A percentile compares a stretch with the other conserved stretches of the same genome.
Evolutionary conservation across 2,797 vertebrate genomes (phyloP).

Genomic region (Triplophysa yarkandensis): DNA sequence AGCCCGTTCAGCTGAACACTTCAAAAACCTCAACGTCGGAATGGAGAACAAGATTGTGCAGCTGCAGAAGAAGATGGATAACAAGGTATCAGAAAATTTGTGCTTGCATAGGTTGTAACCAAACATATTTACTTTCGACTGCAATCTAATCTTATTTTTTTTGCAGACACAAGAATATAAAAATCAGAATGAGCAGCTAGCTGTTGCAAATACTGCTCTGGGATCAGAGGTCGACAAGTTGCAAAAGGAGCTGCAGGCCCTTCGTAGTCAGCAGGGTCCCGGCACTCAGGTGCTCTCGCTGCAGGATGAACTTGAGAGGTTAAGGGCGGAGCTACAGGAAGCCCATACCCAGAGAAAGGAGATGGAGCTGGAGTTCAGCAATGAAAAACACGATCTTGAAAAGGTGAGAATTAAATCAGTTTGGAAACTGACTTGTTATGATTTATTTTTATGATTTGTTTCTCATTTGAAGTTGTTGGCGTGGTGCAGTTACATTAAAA

Average conservation of each 20-base stretch:
- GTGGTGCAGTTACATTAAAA: background rate
- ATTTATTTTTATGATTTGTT: background rate
- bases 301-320: conserved; percentile 81
- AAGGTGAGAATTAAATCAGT: conserved; percentile 76
- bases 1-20: conserved; percentile 82
- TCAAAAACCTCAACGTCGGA: conserved; percentile 91
- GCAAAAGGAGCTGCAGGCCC: conserved; percentile 81
- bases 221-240: conserved; percentile 80
- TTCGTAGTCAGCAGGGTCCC: conserved; percentile 64
- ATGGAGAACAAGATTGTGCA: conserved; percentile 99
- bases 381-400: conserved; percentile 78
- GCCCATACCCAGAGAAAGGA: conserved; percentile 71
- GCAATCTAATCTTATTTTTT: background rate
- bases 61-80: conserved; percentile 91
- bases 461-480: background rate
- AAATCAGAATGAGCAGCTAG: conserved; percentile 81
- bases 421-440: background rate
- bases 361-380: conserved; percentile 77
- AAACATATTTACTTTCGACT: background rate
- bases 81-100: conserved; percentile 77
- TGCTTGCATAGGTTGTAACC: background rate
- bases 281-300: conserved; percentile 72
- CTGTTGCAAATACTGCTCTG: conserved; percentile 57
- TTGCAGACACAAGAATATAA: conserved; percentile 84
- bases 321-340: conserved; percentile 78